Base-by-base conservation (phyloP, 2,113 vertebrate species). In the Maccullochella peelii region DNA sequence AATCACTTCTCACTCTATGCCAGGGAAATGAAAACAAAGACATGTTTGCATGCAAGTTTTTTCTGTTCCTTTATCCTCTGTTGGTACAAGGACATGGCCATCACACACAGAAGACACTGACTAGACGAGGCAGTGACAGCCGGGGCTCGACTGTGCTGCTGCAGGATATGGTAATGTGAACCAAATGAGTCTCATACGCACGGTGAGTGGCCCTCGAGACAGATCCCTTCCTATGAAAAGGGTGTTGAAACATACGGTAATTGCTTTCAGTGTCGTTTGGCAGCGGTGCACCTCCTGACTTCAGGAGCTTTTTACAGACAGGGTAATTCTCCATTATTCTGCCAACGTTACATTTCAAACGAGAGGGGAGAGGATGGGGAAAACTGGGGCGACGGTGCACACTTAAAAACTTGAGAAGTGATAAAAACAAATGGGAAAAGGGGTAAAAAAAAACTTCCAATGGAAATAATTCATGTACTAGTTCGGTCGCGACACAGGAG, bases 231-330 rank as follows among this genome's bases (percentile, higher is more conserved):
- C 88, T 84, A 79, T 92, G 90, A 93, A 94, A 94, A 89, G 89
- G 89, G 89, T 89, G 92, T 92, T 90, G 92, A 94, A 93, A 94
- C 89, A 87, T 88, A 89, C 84, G 18, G 93, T 94, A 94, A 94
- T 95, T 94, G 93, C 94, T 92, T 92, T 93, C 91, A 70, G 80
- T 94, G 93, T 91, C 85, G 80, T 92, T 93, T 93, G 93, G 91
- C 91, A 88, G 91, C 49, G 1, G 59, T 47, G 89, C 69, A 86
- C 86, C 90, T 90, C 82, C 86, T 89, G 92, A 90, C 90, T 92
- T 80, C 68, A 33, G 90, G 71, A 85, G 87, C 81, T 88, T 92
- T 90, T 87, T 89, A 91, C 91, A 90, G 91, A 90, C 84, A n/a
- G 71, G 76, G 80, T 89, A 91, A 90, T 92, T 92, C 90, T 84